Conservation (phyloP, 2,797 vertebrate genomes). For the Melanotaenia maccullochi region DNA sequence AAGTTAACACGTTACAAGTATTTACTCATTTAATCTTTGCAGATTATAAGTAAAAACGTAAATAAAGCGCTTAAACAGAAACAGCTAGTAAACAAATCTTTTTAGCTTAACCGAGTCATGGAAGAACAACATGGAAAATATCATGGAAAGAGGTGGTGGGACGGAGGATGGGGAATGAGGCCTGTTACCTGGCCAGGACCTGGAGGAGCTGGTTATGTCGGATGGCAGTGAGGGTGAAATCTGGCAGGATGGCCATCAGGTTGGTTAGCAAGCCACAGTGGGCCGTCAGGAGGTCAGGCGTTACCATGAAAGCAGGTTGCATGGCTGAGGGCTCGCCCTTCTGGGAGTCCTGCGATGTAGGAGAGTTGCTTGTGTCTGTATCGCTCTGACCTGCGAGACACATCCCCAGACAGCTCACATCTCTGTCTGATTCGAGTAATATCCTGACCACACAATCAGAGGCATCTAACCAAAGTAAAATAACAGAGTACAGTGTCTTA, state of each 20-base stretch:
- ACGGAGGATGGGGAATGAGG: constrained; percentile 3
- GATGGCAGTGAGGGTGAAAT: constrained; percentile 86
- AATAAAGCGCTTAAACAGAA: neutral
- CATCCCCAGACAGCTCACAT: constrained; percentile 27
- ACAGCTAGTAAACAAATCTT: neutral
- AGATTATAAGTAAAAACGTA: neutral
- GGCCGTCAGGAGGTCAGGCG: constrained; percentile 89
- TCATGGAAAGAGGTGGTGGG: neutral
- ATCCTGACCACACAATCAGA: constrained; percentile 25
- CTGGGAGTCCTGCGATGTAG: constrained; percentile 78
- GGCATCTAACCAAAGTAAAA: constrained; percentile 22
- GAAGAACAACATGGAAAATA: neutral
- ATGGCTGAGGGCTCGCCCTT: constrained; percentile 66
- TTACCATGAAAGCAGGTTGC: constrained; percentile 84
- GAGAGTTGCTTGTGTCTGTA: constrained; percentile 79
- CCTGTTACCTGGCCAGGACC: constrained; percentile 86
- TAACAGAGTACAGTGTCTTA: constrained; percentile 11
- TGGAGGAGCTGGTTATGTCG: constrained; percentile 82
- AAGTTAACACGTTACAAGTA: constrained; percentile 13
- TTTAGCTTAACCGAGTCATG: neutral
- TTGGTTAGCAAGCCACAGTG: constrained; percentile 90
- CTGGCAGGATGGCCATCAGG: constrained; percentile 86
- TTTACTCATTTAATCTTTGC: constrained; percentile 12
- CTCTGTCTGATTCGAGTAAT: constrained; percentile 12
- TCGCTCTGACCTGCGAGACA: constrained; percentile 87